Evolutionary conservation across 2,797 vertebrate species (phyloP).

Genomic region (Sebastes aleutianus): DNA sequence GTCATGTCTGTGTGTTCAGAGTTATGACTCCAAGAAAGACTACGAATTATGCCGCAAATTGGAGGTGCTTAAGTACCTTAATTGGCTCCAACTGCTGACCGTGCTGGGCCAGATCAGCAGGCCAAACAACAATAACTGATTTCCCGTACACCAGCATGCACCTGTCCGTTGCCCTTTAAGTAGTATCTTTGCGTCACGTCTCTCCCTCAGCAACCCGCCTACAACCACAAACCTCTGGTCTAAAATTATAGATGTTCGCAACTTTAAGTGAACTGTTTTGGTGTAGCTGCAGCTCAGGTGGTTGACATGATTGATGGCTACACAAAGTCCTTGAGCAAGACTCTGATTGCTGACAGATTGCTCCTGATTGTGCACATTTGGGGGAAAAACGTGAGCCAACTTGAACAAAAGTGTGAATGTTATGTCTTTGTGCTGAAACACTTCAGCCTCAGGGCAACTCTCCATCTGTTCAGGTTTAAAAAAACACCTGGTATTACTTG

Average conservation of each 20-base stretch:
- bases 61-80: not conserved
- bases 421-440: not conserved
- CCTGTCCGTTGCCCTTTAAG: too few species aligned
- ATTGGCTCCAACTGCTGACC: not conserved
- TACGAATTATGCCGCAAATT: not conserved
- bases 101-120: too few species aligned
- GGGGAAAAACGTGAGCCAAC: not conserved
- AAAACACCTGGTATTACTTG: conserved; percentile 19
- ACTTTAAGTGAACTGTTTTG: not conserved
- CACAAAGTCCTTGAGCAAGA: not conserved
- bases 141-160: not conserved
- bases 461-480: conserved; percentile 16
- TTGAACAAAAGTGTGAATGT: not conserved
- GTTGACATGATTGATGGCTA: not conserved
- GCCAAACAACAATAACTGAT: not conserved
- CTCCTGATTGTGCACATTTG: not conserved
- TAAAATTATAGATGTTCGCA: not conserved
- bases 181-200: too few species aligned
- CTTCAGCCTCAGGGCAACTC: not conserved
- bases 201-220: too few species aligned
- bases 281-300: not conserved
- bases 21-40: not conserved
- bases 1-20: not conserved
- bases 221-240: not conserved
- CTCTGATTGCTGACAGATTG: not conserved